Percentiles rank a stretch among this genome's conserved stretches.
phyloP scores from a whole-genome alignment of 2,113 vertebrate species.

The Catagonus wagneri region DNA sequence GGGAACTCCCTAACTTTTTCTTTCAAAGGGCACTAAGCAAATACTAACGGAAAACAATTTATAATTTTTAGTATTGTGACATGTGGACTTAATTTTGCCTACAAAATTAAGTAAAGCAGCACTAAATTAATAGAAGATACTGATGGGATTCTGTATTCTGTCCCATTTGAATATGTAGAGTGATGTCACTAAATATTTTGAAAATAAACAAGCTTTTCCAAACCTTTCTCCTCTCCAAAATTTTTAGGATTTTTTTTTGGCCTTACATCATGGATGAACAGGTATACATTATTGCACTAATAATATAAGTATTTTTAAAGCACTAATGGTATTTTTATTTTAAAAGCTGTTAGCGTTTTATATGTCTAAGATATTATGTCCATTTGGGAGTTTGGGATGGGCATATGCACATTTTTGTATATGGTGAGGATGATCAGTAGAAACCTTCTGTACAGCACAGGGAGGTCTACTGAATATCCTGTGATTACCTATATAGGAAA shows the following conservation, averaged over 20 bases:
- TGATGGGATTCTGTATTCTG: conserved; percentile 28
- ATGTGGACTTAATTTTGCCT: background rate
- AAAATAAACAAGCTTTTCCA: background rate
- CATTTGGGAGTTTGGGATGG: background rate
- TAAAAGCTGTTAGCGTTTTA: background rate
- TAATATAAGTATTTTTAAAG: background rate
- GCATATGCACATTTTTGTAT: too few species aligned
- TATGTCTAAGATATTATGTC: background rate
- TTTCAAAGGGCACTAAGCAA: background rate
- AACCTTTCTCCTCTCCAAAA: background rate
- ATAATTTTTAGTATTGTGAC: conserved; percentile 5
- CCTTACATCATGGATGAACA: background rate
- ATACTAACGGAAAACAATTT: background rate
- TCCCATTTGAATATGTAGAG: background rate
- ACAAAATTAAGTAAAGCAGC: background rate
- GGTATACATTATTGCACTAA: background rate
- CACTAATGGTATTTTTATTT: background rate
- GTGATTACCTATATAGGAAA: too few species aligned
- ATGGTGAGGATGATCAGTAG: too few species aligned
- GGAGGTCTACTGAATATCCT: too few species aligned
- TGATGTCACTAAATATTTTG: background rate
- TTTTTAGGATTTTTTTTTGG: conserved; percentile 9
- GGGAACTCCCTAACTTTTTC: too few species aligned
- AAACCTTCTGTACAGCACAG: too few species aligned
- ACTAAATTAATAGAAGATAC: conserved; percentile 1